Conservation (phyloP, 2,113 vertebrate genomes). For the Heptranchias perlo region DNA sequence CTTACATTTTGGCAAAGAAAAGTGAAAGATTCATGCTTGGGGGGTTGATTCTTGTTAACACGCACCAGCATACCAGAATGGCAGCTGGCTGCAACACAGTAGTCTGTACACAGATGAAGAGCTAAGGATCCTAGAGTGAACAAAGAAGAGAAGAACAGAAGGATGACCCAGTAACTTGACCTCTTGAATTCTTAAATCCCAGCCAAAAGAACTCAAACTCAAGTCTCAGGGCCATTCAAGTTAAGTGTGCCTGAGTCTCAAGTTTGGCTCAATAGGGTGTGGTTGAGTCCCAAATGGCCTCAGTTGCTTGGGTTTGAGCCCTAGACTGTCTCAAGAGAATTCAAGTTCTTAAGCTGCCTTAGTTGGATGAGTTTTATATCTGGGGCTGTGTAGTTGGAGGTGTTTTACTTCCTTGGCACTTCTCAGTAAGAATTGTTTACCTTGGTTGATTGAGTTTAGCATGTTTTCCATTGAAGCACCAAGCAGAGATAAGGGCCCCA, state of each 20-base stretch:
- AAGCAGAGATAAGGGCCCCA: neutral
- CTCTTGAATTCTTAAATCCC: neutral
- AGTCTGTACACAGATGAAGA: neutral
- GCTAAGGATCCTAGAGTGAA: constrained; percentile 9
- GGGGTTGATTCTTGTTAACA: neutral
- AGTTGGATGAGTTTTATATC: neutral
- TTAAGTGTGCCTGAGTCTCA: neutral
- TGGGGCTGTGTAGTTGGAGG: neutral
- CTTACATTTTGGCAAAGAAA: neutral
- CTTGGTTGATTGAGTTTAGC: neutral
- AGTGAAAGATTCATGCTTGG: neutral
- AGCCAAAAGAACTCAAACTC: neutral
- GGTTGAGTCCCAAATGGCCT: neutral
- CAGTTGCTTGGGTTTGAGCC: neutral
- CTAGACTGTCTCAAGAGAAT: neutral
- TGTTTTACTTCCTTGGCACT: neutral
- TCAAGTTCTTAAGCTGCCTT: neutral
- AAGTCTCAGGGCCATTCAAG: neutral
- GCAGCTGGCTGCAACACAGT: neutral
- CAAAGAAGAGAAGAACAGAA: constrained; percentile 19
- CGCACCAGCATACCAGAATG: neutral
- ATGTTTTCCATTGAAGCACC: neutral
- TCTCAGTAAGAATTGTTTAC: neutral
- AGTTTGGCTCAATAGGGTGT: neutral
- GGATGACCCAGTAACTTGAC: neutral